phyloP scores from a whole-genome alignment of 2,113 vertebrate genomes.

The Sebastes schlegelii region DNA sequence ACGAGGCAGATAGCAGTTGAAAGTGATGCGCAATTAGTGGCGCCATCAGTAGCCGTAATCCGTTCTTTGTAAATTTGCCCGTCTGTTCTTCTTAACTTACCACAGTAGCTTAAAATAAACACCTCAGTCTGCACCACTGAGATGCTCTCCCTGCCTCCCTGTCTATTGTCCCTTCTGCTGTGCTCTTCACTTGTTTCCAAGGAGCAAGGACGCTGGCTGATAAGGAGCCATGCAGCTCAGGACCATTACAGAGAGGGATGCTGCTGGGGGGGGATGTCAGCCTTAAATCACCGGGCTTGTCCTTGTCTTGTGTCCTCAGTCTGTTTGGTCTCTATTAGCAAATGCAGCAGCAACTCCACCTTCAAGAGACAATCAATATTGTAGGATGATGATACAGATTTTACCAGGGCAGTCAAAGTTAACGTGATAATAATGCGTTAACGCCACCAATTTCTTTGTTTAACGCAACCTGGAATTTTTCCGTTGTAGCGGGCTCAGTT shows the following conservation, averaged over 20 bases:
- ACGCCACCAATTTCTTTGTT: too few relatives aligned
- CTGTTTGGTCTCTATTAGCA: constrained; percentile 5
- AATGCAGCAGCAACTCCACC: constrained; percentile 2
- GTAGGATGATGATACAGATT: background rate
- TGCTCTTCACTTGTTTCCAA: constrained; percentile 28
- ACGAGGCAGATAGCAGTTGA: too few relatives aligned
- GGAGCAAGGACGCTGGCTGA: constrained; percentile 29
- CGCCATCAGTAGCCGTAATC: too few relatives aligned
- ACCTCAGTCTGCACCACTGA: constrained; percentile 19
- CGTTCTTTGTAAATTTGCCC: too few relatives aligned
- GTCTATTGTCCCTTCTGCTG: constrained; percentile 10
- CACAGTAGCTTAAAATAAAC: constrained; percentile 5
- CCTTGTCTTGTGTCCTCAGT: constrained; percentile 32
- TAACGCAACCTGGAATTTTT: too few relatives aligned
- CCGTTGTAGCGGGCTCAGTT: too few relatives aligned
- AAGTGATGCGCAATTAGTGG: too few relatives aligned
- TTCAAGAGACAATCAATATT: constrained; percentile 4
- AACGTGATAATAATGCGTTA: too few relatives aligned
- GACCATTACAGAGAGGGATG: background rate
- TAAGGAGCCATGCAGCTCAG: constrained; percentile 29
- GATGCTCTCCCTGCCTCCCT: background rate
- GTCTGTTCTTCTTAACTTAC: background rate
- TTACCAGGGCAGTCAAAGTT: background rate
- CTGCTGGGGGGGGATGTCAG: background rate
- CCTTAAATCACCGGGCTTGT: constrained; percentile 30